Conservation (phyloP, 1,140 invertebrate genomes). For the Rhopalosiphum padi region DNA sequence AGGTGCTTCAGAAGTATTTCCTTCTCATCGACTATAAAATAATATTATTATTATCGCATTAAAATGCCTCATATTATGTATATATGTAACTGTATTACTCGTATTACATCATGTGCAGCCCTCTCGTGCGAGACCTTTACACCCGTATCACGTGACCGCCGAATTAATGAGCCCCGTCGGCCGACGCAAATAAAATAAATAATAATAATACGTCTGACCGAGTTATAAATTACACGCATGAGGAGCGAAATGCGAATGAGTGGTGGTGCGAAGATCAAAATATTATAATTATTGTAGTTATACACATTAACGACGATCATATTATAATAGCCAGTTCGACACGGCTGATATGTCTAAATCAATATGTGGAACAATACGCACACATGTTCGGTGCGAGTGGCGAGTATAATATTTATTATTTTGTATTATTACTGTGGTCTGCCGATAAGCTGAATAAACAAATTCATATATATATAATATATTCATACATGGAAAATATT, state of each 20-base stretch:
- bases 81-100: not conserved
- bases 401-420: too few relatives aligned
- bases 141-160: not conserved
- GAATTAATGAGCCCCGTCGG: not conserved
- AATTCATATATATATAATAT: too few relatives aligned
- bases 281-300: not conserved
- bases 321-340: not conserved
- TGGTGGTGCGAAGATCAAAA: not conserved
- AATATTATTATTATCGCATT: not conserved
- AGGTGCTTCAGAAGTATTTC: not conserved
- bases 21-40: not conserved
- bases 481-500: too few relatives aligned
- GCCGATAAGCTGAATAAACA: not conserved
- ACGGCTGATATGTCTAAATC: not conserved
- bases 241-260: not conserved
- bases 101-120: not conserved
- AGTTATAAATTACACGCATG: not conserved
- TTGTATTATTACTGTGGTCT: too few relatives aligned
- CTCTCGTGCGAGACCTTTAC: not conserved
- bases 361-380: not conserved
- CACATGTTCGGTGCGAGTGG: not conserved
- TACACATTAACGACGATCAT: not conserved
- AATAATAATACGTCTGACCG: not conserved
- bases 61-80: not conserved
- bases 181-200: not conserved